Base-by-base conservation (phyloP, 1,140 invertebrate genomes). In the Lordiphosa mommai region DNA sequence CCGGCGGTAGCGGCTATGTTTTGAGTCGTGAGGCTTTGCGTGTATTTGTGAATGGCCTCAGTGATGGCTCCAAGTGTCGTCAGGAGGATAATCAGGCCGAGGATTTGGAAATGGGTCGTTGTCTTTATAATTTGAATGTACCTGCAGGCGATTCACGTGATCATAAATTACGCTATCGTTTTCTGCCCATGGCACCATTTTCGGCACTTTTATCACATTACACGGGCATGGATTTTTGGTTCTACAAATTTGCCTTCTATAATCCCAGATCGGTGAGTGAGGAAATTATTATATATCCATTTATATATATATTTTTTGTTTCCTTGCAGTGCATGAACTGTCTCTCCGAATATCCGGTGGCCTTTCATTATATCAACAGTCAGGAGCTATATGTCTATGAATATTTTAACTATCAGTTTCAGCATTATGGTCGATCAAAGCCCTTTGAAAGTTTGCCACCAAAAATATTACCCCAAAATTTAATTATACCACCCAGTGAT, bases 301-400 rank as follows among this genome's bases (percentile, higher is more conserved):
- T n/a, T n/a, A n/a, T n/a, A n/a, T n/a, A n/a, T n/a, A n/a, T n/a
- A n/a, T n/a, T n/a, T n/a, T n/a, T n/a, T n/a, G n/a, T n/a, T n/a
- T n/a, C n/a, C n/a, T n/a, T 41, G 0, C 89, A 98, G 94, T 97
- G 97, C 3, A 91, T 97, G 63, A 93, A 96, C 64, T 99, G 97
- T 84, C 99, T 97, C 87, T 98, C 96, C 16, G 97, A 99, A 79
- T 96, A 95, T 85, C 96, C 97, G 0, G 93, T 99, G n/a, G 96
- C 96, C 0, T 99, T 99, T 90, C 97, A 99, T 89, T 99, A 99
- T 80, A 95, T 99, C 1, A 91, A 91, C 5, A 96, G 96, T 0
- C 94, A 96, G 61, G 92, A 95, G 89, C 97, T 98, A 94, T 99
- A 99, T 88, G 94, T 97, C 2, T 89, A 98, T 13, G 97, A 99